Evolutionary conservation across 2,888 invertebrate genomes (phyloP).

Genomic region (Chymomyza caudatula): DNA sequence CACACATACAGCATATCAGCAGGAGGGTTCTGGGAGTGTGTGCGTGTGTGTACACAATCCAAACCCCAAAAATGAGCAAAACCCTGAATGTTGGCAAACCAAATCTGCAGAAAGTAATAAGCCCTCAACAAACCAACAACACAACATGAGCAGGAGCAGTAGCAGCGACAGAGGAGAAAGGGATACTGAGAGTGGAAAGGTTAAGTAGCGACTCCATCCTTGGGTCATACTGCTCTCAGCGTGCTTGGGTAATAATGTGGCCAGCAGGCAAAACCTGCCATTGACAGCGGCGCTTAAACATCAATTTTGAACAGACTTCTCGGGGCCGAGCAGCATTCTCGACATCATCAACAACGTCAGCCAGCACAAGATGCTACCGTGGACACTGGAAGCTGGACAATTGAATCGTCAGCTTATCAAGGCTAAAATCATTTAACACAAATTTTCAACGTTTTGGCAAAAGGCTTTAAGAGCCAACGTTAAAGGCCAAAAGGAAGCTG

Average conservation of each 20-base stretch:
- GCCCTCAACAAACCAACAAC: slow-evolving; percentile 40
- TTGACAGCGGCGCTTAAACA: slow-evolving; percentile 1
- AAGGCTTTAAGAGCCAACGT: neutral
- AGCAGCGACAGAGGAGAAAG: slow-evolving; percentile 44
- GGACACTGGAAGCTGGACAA: neutral
- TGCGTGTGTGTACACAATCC: neutral
- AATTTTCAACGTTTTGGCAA: neutral
- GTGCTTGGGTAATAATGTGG: slow-evolving; percentile 62
- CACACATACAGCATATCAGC: slow-evolving; percentile 12
- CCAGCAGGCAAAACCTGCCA: slow-evolving; percentile 39
- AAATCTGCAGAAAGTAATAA: slow-evolving; percentile 50
- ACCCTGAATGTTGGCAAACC: slow-evolving; percentile 13
- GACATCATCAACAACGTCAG: neutral
- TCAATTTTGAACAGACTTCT: neutral
- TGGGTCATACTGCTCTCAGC: slow-evolving; percentile 63
- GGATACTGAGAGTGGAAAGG: neutral
- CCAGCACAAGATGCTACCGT: neutral
- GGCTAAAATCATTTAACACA: neutral
- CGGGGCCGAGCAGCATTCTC: neutral
- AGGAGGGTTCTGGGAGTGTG: neutral
- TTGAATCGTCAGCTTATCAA: too few species aligned
- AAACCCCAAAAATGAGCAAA: slow-evolving; percentile 14
- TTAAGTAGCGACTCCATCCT: slow-evolving; percentile 20
- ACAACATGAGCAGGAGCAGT: slow-evolving; percentile 4
- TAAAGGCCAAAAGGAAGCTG: neutral